phyloP scores from a whole-genome alignment of 2,797 vertebrate genomes.

The Sebastes goodei region DNA sequence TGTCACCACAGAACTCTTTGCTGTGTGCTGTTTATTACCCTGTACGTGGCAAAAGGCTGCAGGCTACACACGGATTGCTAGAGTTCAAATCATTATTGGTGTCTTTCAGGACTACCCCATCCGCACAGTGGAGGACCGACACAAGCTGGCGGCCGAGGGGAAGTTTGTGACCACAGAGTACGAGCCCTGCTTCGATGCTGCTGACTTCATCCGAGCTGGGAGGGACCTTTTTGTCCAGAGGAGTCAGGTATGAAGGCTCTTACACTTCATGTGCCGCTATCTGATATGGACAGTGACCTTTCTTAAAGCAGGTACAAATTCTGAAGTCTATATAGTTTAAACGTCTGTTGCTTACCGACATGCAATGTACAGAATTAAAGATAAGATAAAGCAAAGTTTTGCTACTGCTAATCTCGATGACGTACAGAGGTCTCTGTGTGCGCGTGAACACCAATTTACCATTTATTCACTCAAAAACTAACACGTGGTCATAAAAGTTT shows the following conservation, averaged over 20 bases:
- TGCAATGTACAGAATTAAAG: neutral
- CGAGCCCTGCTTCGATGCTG: conserved; percentile 98
- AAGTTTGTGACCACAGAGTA: conserved; percentile 98
- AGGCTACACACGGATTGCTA: neutral
- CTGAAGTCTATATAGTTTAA: neutral
- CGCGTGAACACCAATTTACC: neutral
- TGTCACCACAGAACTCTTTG: neutral
- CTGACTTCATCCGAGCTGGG: conserved; percentile 97
- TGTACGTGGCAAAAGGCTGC: neutral
- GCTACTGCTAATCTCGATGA: neutral
- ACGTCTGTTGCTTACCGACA: neutral
- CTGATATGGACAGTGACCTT: neutral
- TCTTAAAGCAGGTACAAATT: neutral
- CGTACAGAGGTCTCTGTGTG: neutral
- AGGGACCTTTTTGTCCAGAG: conserved; percentile 97
- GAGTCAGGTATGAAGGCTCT: conserved; percentile 88
- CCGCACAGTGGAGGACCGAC: conserved; percentile 93
- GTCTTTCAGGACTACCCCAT: conserved; percentile 91
- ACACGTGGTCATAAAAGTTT: neutral
- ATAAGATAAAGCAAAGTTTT: conserved; percentile 5
- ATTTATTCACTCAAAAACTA: neutral
- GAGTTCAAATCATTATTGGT: neutral
- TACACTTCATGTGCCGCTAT: neutral
- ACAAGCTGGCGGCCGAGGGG: conserved; percentile 93
- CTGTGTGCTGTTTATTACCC: neutral